Conservation (phyloP, 2,888 invertebrate genomes). For the Heteromurus nitidus region DNA sequence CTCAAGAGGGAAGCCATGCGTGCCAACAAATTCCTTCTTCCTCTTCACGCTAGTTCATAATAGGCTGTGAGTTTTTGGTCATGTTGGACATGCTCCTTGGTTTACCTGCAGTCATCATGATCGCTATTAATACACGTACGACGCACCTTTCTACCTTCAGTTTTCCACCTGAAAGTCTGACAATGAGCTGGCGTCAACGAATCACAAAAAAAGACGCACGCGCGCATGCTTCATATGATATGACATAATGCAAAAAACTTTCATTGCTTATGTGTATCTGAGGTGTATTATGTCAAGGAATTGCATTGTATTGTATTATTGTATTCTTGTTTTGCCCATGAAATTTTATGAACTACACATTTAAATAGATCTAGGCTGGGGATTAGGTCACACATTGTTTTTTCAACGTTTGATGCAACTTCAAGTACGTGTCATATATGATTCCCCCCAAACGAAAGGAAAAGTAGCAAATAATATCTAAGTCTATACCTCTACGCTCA, state of each 20-base stretch:
- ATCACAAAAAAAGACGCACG: conserved; percentile 13
- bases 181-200: conserved; percentile 14
- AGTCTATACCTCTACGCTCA: too few relatives aligned
- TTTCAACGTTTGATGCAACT: too few relatives aligned
- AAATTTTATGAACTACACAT: conserved; percentile 21
- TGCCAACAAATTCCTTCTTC: conserved; percentile 62
- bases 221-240: conserved; percentile 19
- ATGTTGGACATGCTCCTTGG: conserved; percentile 46
- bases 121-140: background rate
- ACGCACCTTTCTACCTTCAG: background rate
- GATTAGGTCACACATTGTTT: conserved; percentile 18
- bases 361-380: conserved; percentile 18
- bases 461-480: too few relatives aligned
- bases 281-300: conserved; percentile 50
- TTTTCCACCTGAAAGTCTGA: background rate
- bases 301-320: conserved; percentile 26
- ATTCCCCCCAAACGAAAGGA: too few relatives aligned
- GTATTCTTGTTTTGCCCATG: conserved; percentile 19
- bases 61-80: conserved; percentile 16
- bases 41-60: conserved; percentile 25
- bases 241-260: conserved; percentile 34
- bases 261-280: background rate
- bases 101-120: conserved; percentile 36
- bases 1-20: conserved; percentile 30
- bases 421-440: too few relatives aligned